These are phyloP conservation scores for Nematolebias whitei DNA, from an alignment of 2,113 vertebrate species.

Conservation along the genomic window DNA sequence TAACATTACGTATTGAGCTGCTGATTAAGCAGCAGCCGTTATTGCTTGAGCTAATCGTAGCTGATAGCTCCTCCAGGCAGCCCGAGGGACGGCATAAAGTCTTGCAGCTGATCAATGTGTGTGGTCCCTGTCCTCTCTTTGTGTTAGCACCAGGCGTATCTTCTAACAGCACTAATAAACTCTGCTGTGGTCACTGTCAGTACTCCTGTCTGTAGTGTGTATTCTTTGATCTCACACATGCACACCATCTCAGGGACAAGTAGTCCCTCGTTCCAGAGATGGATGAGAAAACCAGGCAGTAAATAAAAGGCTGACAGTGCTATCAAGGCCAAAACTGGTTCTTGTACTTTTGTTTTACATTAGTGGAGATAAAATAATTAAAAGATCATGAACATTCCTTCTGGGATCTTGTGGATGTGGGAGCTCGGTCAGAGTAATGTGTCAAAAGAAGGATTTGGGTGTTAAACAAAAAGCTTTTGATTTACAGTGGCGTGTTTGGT, in stretches of 20 bases:
- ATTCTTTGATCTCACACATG: slow-evolving; percentile 38
- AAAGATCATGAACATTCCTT: background rate
- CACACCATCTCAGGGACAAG: slow-evolving; percentile 27
- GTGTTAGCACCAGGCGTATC: slow-evolving; percentile 53
- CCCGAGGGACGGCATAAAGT: slow-evolving; percentile 39
- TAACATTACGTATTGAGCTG: slow-evolving; percentile 75
- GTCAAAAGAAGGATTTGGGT: no score
- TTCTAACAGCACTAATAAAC: slow-evolving; percentile 51
- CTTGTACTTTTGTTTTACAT: slow-evolving; percentile 1
- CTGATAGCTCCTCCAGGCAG: slow-evolving; percentile 59
- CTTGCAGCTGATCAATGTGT: slow-evolving; percentile 54
- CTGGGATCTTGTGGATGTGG: background rate
- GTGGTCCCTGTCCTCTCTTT: slow-evolving; percentile 38
- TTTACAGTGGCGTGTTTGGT: no score
- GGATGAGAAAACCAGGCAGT: background rate
- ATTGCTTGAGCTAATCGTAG: slow-evolving; percentile 69
- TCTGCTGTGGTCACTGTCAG: slow-evolving; percentile 21
- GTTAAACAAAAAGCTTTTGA: no score
- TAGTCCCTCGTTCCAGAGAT: slow-evolving; percentile 10
- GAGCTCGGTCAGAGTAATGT: background rate
- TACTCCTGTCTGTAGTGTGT: slow-evolving; percentile 39
- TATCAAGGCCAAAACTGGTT: background rate
- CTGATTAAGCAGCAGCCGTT: slow-evolving; percentile 74
- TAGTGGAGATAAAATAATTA: background rate
- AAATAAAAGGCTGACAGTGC: background rate